A percentile compares a stretch with the other conserved stretches of the same genome.
phyloP scores from a whole-genome alignment of 2,888 invertebrate species.

The Ommatoiulus sabulosus region DNA sequence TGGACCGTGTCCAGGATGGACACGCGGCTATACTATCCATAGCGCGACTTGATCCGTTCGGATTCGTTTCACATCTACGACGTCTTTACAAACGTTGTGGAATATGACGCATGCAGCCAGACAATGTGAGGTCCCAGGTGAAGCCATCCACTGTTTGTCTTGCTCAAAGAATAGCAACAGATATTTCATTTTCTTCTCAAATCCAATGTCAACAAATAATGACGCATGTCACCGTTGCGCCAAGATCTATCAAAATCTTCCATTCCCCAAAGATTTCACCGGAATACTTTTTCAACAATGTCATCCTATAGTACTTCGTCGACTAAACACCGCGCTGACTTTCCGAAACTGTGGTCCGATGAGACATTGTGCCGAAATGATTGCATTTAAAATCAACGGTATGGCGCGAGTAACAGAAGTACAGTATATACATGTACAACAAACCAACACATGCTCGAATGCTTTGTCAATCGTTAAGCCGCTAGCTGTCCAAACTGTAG shows the following conservation, averaged over 20 bases:
- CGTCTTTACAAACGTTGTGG: conserved; percentile 3
- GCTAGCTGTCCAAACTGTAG: not conserved
- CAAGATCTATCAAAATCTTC: conserved; percentile 32
- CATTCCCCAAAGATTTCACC: conserved; percentile 5
- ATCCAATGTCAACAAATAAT: conserved; percentile 48
- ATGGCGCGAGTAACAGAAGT: not conserved
- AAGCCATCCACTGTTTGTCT: conserved; percentile 35
- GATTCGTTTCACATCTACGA: not conserved
- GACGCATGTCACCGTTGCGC: conserved; percentile 42
- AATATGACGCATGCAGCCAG: conserved; percentile 1
- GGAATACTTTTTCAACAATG: conserved; percentile 48
- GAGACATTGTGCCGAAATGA: not conserved
- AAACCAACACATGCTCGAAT: not conserved
- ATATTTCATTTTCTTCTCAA: conserved; percentile 48
- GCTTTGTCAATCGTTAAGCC: not conserved
- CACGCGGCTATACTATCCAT: not conserved
- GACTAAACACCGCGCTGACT: not conserved
- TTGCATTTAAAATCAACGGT: not conserved
- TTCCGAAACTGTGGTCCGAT: not conserved
- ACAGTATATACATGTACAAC: not conserved
- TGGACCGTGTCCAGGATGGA: conserved; percentile 16
- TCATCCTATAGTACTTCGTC: not conserved
- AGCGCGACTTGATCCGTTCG: not conserved
- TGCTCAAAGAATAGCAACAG: conserved; percentile 47
- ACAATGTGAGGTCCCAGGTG: conserved; percentile 42